Conservation (phyloP, 2,888 invertebrate genomes). For the Dryomyza anilis region DNA sequence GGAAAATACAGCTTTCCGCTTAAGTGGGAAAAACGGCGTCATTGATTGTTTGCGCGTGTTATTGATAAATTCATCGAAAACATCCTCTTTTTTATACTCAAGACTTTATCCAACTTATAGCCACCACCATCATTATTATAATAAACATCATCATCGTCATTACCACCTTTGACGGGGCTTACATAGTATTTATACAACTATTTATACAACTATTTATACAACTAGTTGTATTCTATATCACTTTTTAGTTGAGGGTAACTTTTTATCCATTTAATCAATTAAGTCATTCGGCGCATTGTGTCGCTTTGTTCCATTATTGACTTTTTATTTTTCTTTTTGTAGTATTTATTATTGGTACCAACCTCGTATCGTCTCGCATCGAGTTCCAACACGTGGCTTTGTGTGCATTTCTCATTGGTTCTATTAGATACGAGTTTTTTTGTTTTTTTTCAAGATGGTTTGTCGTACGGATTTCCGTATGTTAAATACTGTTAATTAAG, state of each 20-base stretch:
- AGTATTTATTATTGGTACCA: not conserved
- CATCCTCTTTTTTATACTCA: conserved; percentile 19
- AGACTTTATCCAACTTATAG: not conserved
- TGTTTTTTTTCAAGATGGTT: no score
- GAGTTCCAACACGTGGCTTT: conserved; percentile 40
- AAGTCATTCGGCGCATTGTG: conserved; percentile 44
- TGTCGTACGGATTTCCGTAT: conserved; percentile 6
- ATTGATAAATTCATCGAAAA: conserved; percentile 37
- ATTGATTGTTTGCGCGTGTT: conserved; percentile 44
- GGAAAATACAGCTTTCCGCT: no score
- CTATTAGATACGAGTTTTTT: no score
- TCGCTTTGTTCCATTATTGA: conserved; percentile 17
- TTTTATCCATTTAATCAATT: conserved; percentile 57
- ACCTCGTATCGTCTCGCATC: conserved; percentile 4
- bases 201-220: no score
- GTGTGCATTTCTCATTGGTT: conserved; percentile 38
- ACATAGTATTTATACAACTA: no score
- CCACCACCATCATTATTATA: not conserved
- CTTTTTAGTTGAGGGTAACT: conserved; percentile 40
- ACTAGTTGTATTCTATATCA: not conserved
- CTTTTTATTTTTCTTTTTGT: not conserved
- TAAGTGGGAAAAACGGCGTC: conserved; percentile 19
- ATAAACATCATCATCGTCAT: not conserved
- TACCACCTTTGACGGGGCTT: not conserved
- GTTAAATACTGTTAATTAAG: conserved; percentile 47